These are phyloP conservation scores for Meteorus cinctellus DNA, from an alignment of 2,888 invertebrate species.

Conservation along the genomic window DNA sequence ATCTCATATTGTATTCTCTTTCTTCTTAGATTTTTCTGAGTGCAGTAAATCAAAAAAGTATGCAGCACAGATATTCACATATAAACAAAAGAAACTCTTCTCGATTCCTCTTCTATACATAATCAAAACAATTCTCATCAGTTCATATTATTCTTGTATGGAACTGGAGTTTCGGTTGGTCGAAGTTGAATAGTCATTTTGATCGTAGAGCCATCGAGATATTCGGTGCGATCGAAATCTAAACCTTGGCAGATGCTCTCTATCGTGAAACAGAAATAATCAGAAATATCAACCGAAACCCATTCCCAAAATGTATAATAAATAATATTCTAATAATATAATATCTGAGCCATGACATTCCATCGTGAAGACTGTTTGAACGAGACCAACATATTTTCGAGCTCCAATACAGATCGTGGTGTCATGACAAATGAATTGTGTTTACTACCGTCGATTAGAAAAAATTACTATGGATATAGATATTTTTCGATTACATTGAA, in stretches of 20 bases:
- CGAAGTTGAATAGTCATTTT: neutral
- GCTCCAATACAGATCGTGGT: neutral
- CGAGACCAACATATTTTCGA: neutral
- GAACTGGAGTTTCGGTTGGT: too few species aligned
- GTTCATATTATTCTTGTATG: too few species aligned
- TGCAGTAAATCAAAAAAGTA: neutral
- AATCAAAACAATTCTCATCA: too few species aligned
- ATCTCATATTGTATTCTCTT: neutral
- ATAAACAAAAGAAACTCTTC: too few species aligned
- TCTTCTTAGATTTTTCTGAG: neutral
- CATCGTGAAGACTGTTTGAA: constrained; percentile 8
- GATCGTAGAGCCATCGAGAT: neutral
- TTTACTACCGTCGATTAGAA: too few species aligned
- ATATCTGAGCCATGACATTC: constrained; percentile 6
- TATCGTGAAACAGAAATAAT: neutral
- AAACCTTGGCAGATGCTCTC: constrained; percentile 5
- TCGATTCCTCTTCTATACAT: too few species aligned
- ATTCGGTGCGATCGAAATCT: constrained; percentile 17
- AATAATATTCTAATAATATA: too few species aligned
- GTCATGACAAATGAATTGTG: neutral
- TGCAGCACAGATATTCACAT: too few species aligned
- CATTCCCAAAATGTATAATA: too few species aligned
- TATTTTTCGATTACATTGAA: too few species aligned
- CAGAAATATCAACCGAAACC: neutral
- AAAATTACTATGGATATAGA: too few species aligned